Evolutionary conservation across 1,140 invertebrate species (phyloP), one percentile per base, ranked within the genome.

Genomic region (Venturia canescens): DNA sequence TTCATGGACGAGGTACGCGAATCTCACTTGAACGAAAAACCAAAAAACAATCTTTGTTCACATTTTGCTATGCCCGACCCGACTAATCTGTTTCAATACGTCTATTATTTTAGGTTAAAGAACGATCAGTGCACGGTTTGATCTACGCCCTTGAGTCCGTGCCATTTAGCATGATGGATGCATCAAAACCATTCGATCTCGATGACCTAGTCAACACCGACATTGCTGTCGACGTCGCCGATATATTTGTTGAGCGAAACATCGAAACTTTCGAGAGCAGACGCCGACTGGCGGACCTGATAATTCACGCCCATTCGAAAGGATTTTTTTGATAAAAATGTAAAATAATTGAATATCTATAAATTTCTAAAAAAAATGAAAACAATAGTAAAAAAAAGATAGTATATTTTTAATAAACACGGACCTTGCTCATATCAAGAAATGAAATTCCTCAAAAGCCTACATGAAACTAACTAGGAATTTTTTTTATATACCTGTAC

Each of bases 91-190:
- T 4, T 9, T 4, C 3, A 34, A 34, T 34, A 4, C 3, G 9
- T 34, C 9, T n/a, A n/a, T n/a, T n/a, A 4, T 34, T 34, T 34
- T 23, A 95, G 90, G 83, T 95, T 2, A 93, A 93, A 84, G 92
- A 94, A 21, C 92, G 94, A 86, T 95, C 93, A 9, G 91, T 92
- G 63, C 93, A 94, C 78, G 95, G 94, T 27, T 84, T 94, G 31
- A 92, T 90, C 18, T 94, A 95, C 86, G 92, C 93, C 80, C 90
- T 95, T 78, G 95, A 95, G 88, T 92, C 94, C 1, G 89, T 94
- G 11, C 94, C 94, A 15, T 92, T 94, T 80, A 93, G 92, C 15
- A 84, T 95, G 66, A 86, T 95, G 34, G 92, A 93, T 34, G 93
- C 94, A 31, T 92, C 93, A 13, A 93, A 94, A 34, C 90, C 93